Base-by-base conservation (phyloP, 2,888 invertebrate species). In the Dasypolia templi region DNA sequence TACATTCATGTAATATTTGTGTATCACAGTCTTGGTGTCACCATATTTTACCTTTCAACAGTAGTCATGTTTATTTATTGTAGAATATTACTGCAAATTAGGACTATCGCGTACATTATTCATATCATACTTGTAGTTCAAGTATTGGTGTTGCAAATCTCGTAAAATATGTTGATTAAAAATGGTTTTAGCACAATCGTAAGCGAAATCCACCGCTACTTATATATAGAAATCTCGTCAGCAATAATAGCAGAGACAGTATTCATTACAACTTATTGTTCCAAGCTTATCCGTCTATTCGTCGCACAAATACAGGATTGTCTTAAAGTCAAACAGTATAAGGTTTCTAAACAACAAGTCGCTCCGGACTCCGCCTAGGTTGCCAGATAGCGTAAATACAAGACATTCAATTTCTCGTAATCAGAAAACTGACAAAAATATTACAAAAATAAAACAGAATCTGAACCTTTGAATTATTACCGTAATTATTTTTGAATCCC, bases 381-480 rank as follows among this genome's bases (percentile, higher is more conserved):
- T 65, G 55, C 49, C n/a, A 62, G 65, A 39, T 66, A 73, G 51
- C 59, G 26, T 32, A 49, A 66, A 44, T 44, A 66, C 35, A 29
- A 77, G 19, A 22, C 29, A 53, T 77, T 26, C 0, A 75, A 69
- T 77, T 46, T 53, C 35, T 17, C 29, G 22, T 46, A 69, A 77
- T 59, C 46, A 59, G 35, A 59, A 59, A 59, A 78, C 46, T 59
- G 14, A 53, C 29, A 76, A 62, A 58, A 35, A 35, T 19, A 35
- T 68, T 32, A 26, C 26, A 49, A 55, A 65, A 55, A 55, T 44
- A 76, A 56, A 79, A 42, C 26, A 53, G 7, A 61, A 6, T n/a
- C 22, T n/a, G 11, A 39, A 53, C n/a, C 46, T 79, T 77, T 80
- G 65, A 82, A 72, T 61, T 12, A 75, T 74, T 63, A 56, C 35